phyloP scores from a whole-genome alignment of 2,113 vertebrate genomes.

The Rhea americana region DNA sequence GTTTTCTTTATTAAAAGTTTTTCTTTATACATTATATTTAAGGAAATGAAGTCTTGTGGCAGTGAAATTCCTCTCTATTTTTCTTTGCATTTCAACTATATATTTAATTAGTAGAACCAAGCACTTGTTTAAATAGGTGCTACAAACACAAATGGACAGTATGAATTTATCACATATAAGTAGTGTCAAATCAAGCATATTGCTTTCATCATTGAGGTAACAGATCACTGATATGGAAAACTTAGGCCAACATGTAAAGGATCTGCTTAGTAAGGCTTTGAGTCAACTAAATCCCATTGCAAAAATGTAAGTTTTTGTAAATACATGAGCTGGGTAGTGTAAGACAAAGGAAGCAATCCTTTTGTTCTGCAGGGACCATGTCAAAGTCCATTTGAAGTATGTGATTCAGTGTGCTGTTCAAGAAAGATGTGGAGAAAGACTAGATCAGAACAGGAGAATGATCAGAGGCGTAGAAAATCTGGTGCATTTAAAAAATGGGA shows the following conservation, averaged over 20 bases:
- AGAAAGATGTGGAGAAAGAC: not conserved
- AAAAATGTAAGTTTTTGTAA: not conserved
- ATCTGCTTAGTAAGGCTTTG: too few species aligned
- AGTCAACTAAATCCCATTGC: not conserved
- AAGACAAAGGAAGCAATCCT: not conserved
- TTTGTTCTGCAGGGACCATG: not conserved
- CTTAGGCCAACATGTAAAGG: not conserved
- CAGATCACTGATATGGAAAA: not conserved
- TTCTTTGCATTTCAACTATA: not conserved
- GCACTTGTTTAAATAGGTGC: not conserved
- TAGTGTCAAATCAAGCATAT: not conserved
- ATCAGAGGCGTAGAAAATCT: not conserved
- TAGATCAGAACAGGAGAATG: not conserved
- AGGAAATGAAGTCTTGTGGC: not conserved
- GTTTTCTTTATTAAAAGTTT: not conserved
- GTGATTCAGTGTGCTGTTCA: not conserved
- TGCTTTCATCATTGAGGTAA: rapidly evolving
- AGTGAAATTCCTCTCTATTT: not conserved
- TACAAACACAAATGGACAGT: not conserved
- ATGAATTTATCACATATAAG: not conserved
- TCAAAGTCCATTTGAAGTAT: not conserved
- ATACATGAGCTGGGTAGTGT: not conserved
- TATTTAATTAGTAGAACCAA: not conserved
- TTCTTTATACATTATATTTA: not conserved
- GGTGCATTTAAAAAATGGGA: not conserved